Evolutionary conservation across 2,888 invertebrate genomes (phyloP).

Genomic region (Crioceris asparagi): DNA sequence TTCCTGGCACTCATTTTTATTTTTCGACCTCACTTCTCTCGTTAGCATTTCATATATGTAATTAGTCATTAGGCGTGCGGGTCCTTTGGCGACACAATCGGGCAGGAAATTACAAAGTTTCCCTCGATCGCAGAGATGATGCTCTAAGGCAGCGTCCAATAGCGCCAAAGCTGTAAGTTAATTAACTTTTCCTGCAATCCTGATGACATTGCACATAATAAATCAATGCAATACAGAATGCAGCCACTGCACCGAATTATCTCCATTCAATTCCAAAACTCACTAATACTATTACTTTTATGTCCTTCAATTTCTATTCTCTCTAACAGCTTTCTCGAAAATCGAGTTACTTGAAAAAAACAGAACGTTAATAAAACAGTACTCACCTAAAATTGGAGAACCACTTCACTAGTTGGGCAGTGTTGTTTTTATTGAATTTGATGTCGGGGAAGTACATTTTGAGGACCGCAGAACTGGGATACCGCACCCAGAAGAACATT

Average conservation of each 20-base stretch:
- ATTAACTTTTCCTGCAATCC: no score
- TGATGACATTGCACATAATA: no score
- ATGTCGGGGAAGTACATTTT: constrained; percentile 99
- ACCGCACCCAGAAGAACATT: constrained; percentile 99
- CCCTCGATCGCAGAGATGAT: no score
- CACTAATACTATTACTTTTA: no score
- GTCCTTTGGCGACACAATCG: neutral
- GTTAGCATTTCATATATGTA: constrained; percentile 29
- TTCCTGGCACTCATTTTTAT: constrained; percentile 15
- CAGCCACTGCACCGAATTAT: no score
- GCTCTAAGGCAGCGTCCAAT: no score
- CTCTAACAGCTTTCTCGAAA: no score
- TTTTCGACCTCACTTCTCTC: constrained; percentile 33
- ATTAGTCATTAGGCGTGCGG: constrained; percentile 15
- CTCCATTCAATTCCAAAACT: no score
- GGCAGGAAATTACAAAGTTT: neutral
- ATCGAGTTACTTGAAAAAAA: no score
- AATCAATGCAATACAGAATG: no score
- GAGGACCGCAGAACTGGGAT: constrained; percentile 96
- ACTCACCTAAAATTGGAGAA: constrained; percentile 99
- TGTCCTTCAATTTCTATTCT: no score
- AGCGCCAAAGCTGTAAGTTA: no score
- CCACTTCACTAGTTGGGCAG: constrained; percentile 99
- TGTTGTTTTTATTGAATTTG: constrained; percentile 99
- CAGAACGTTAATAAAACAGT: neutral